A percentile compares a stretch with the other conserved stretches of the same genome.
phyloP scores from a whole-genome alignment of 2,113 vertebrate species.

The Lagopus muta region DNA sequence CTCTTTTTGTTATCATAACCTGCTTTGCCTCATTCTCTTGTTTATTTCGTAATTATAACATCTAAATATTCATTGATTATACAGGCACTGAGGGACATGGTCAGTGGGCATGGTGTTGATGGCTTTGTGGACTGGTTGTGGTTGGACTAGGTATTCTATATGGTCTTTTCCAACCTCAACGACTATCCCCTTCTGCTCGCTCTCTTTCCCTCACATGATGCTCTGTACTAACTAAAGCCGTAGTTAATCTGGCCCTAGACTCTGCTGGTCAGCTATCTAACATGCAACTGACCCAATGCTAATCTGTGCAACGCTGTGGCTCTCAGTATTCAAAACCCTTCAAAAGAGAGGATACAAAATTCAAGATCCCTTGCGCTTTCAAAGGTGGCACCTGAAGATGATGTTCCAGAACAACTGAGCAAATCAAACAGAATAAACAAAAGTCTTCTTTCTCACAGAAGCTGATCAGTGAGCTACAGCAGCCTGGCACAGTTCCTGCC shows the following conservation, averaged over 20 bases:
- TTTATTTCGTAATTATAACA: too few species aligned
- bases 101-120: too few species aligned
- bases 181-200: not conserved
- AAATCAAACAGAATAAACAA: conserved; percentile 10
- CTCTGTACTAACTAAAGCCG: not conserved
- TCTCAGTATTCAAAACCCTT: not conserved
- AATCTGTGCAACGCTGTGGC: not conserved
- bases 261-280: not conserved
- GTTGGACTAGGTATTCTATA: too few species aligned
- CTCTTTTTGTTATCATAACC: too few species aligned
- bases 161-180: too few species aligned
- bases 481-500: not conserved
- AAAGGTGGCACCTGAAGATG: not conserved
- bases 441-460: conserved; percentile 12
- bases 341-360: not conserved
- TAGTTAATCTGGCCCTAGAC: not conserved
- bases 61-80: too few species aligned
- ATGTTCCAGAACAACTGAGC: not conserved
- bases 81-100: too few species aligned
- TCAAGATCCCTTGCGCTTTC: not conserved
- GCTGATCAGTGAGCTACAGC: not conserved
- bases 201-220: not conserved
- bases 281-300: not conserved
- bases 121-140: too few species aligned
- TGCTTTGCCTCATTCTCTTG: too few species aligned